These are phyloP conservation scores for Neogale vison DNA, from an alignment of 2,113 vertebrate species.

Conservation along the genomic window DNA sequence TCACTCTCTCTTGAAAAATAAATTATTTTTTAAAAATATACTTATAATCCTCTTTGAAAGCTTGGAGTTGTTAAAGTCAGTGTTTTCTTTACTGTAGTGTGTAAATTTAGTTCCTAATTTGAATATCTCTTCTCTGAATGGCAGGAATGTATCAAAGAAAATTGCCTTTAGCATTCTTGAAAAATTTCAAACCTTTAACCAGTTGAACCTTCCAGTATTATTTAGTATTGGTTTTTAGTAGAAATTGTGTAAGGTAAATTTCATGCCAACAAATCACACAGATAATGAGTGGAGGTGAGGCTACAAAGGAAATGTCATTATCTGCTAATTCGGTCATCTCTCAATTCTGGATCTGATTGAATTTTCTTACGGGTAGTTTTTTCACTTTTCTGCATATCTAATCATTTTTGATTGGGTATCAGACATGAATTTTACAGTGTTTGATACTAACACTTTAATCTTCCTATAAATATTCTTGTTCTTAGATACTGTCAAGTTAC, in stretches of 20 bases:
- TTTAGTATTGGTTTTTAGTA: constrained; percentile 3
- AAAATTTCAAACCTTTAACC: constrained; percentile 2
- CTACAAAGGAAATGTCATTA: not conserved
- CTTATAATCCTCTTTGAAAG: not conserved
- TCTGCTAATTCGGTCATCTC: not conserved
- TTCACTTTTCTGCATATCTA: not conserved
- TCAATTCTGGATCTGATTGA: not conserved
- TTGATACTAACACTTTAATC: not conserved
- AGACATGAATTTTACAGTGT: not conserved
- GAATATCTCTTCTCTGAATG: not conserved
- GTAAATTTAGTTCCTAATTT: not conserved
- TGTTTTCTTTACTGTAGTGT: not conserved
- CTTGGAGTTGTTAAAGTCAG: not conserved
- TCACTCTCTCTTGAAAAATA: not conserved
- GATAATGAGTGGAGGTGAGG: not conserved
- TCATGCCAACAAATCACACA: not conserved
- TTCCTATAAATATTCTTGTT: not conserved
- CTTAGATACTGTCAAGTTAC: not conserved
- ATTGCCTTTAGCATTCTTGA: not conserved
- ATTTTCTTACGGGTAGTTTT: not conserved
- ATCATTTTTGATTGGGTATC: not conserved
- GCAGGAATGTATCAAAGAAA: not conserved
- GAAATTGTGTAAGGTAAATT: not conserved
- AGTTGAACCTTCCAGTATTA: not conserved
- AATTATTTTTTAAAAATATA: not conserved